Evolutionary conservation across 2,113 vertebrate genomes (phyloP).

Genomic region (Pelvicachromis taeniatus): DNA sequence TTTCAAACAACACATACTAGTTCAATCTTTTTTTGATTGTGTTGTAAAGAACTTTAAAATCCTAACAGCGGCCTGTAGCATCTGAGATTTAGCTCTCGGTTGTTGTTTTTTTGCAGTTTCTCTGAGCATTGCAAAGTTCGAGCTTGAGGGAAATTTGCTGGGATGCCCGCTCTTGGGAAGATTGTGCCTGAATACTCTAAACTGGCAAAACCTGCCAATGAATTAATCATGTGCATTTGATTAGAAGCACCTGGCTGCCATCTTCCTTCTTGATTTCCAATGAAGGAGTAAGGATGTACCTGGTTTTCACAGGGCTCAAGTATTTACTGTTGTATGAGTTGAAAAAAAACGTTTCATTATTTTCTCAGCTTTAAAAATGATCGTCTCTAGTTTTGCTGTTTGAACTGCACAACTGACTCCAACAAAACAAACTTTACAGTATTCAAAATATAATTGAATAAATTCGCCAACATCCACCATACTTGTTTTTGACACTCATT

Average conservation of each 20-base stretch:
- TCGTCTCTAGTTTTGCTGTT: neutral
- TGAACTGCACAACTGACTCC: neutral
- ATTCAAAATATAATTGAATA: neutral
- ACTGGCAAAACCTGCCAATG: neutral
- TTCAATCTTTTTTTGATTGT: neutral
- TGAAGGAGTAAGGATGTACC: neutral
- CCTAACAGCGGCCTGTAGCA: fast-evolving
- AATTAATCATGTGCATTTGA: neutral
- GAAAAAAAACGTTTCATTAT: neutral
- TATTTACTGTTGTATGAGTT: neutral
- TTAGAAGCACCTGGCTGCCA: neutral
- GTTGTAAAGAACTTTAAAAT: neutral
- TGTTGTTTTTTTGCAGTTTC: neutral
- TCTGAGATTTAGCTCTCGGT: neutral
- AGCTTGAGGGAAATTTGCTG: neutral
- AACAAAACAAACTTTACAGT: neutral
- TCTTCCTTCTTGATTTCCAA: neutral
- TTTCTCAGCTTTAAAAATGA: neutral
- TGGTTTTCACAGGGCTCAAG: neutral
- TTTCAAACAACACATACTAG: neutral
- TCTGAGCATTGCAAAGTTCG: neutral
- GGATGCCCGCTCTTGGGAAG: neutral
- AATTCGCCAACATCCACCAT: neutral
- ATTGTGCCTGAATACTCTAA: neutral
- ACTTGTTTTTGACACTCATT: conserved; percentile 11